A percentile compares a stretch with the other conserved stretches of the same genome.
Evolutionary conservation across 2,797 vertebrate species (phyloP).

Genomic region (Orientallactaga sibirica): DNA sequence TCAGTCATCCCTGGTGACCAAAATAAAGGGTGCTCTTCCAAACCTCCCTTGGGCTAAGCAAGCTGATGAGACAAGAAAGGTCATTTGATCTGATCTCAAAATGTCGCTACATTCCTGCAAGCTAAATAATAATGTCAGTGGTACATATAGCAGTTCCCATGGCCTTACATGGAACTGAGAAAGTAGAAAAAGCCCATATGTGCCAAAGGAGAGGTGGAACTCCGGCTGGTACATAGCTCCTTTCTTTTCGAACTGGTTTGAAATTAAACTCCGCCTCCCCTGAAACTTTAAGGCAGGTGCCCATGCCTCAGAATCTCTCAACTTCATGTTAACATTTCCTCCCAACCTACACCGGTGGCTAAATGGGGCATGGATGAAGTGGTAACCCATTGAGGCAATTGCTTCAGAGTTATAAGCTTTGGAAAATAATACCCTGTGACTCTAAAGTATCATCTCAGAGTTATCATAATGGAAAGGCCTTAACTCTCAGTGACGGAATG

Average conservation of each 20-base stretch:
- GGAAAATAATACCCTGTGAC: conserved; percentile 22
- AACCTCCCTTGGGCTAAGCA: background rate
- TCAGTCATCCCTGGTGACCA: conserved; percentile 8
- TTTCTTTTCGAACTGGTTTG: background rate
- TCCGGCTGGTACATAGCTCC: background rate
- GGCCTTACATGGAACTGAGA: background rate
- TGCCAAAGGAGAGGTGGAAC: background rate
- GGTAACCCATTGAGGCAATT: background rate
- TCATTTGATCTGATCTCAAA: conserved; percentile 19
- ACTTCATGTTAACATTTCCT: background rate
- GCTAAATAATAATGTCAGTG: background rate
- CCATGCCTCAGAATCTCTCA: conserved; percentile 10
- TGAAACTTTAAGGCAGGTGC: background rate
- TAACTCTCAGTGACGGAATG: conserved; percentile 20
- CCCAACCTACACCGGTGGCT: background rate
- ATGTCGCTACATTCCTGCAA: background rate
- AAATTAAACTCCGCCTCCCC: conserved; percentile 24
- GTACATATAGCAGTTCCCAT: background rate
- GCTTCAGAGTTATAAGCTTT: conserved; percentile 41
- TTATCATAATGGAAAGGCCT: background rate
- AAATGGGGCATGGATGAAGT: background rate
- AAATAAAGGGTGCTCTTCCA: background rate
- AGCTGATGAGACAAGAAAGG: conserved; percentile 20
- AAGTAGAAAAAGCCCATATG: background rate
- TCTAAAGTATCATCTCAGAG: conserved; percentile 39